These are phyloP conservation scores for Ceyx erithaca DNA, from an alignment of 2,797 vertebrate species.

Conservation along the genomic window DNA sequence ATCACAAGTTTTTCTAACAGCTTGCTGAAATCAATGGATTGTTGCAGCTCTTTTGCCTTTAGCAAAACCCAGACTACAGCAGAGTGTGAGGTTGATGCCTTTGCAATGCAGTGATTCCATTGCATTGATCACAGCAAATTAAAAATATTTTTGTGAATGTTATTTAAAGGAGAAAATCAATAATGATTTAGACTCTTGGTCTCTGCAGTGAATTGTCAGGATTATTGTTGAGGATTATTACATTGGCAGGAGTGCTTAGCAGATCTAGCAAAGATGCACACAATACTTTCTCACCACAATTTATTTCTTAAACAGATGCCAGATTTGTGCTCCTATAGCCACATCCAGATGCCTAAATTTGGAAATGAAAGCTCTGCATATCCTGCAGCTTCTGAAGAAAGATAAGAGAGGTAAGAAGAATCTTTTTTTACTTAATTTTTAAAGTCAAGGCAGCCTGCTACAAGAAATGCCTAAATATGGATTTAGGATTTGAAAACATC, in stretches of 20 bases:
- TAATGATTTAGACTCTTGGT: constrained; percentile 24
- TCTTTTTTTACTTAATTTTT: neutral
- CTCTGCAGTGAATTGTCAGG: neutral
- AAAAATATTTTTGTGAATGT: constrained; percentile 28
- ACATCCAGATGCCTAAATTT: neutral
- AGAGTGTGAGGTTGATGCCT: neutral
- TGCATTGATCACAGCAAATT: constrained; percentile 35
- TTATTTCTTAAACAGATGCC: neutral
- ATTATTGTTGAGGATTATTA: constrained; percentile 25
- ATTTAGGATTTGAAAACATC: neutral
- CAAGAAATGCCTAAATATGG: neutral
- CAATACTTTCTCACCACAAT: neutral
- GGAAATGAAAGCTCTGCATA: neutral
- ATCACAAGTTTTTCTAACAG: constrained; percentile 14
- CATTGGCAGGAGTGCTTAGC: neutral
- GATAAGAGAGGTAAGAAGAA: neutral
- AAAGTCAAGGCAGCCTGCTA: neutral
- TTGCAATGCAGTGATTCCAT: neutral
- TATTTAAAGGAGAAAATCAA: constrained; percentile 58
- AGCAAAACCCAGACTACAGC: neutral
- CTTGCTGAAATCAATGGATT: constrained; percentile 1
- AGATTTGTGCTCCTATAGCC: neutral
- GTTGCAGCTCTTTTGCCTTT: neutral
- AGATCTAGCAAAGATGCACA: neutral
- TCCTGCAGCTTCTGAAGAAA: neutral